Percentiles rank a stretch among this genome's conserved stretches.
Evolutionary conservation across 1,140 invertebrate genomes (phyloP).

Genomic region (Lamellibrachia luymesi): DNA sequence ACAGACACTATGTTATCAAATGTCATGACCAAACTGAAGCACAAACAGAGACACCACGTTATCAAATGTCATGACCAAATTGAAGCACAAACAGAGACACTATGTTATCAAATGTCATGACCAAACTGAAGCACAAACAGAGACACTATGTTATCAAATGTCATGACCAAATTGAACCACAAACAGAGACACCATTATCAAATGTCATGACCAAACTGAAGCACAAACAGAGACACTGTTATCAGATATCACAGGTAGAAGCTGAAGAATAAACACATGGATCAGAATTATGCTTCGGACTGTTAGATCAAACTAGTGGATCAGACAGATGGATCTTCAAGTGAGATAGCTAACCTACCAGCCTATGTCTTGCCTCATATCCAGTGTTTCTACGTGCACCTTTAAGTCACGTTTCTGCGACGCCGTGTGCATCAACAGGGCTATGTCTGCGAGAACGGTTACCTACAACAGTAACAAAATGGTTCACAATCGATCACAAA

Average conservation of each 20-base stretch:
- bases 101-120: too few species aligned
- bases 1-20: too few species aligned
- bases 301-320: too few species aligned
- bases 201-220: constrained; percentile 18
- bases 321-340: too few species aligned
- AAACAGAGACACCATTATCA: background rate
- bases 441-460: constrained; percentile 37
- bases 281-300: background rate
- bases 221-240: background rate
- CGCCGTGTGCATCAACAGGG: background rate
- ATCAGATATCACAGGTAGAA: background rate
- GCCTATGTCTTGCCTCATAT: constrained; percentile 8
- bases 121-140: too few species aligned
- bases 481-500: too few species aligned
- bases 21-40: constrained; percentile 16
- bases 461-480: constrained; percentile 17
- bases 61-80: too few species aligned
- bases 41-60: background rate
- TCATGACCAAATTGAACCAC: too few species aligned
- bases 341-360: background rate
- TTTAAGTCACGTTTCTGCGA: background rate
- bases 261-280: background rate
- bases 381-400: background rate
- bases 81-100: too few species aligned
- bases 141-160: too few species aligned